Base-by-base conservation (phyloP, 2,888 invertebrate genomes). In the Hydraecia micacea region DNA sequence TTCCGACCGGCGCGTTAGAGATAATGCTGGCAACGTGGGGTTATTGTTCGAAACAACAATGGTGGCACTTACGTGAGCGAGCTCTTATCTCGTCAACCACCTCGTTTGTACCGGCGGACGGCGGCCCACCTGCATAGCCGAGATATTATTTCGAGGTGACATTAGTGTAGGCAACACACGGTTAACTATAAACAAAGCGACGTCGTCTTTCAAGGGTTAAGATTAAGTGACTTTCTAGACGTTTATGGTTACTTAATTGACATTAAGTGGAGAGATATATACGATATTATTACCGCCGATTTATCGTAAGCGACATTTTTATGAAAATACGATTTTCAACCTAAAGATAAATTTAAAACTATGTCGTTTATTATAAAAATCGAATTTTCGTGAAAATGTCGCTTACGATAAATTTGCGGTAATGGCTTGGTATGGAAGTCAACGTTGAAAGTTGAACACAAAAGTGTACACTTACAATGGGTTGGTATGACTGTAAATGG, bases 31-130 rank as follows among this genome's bases (percentile, higher is more conserved):
- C 90, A 89, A 90, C 90, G 92, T 88, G 89, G 93, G 93, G 93
- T 93, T 95, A 95, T 95, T 95, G 95, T 95, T 93, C 92, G 88
- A 85, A 86, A 91, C 91, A 94, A 95, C 95, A 95, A 95, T 94
- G 92, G 91, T 89, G 90, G 91, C 93, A 93, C 94, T 94, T 94
- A 94, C 91, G 91, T 80, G 89, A 89, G 89, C 89, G 84, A 68
- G 91, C 90, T 93, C 94, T 95, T 95, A 95, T 95, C 95, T 94
- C 94, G 91, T 92, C 92, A 92, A 91, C 92, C 94, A 93, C 93
- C 92, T 93, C 94, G 94, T 94, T 95, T 94, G 94, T 93, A 93
- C 88, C 90, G 87, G 89, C 88, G 90, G 91, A 81, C 87, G 89
- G 87, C 88, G 86, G 90, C 90, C 90, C 91, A 95, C 94, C 94